Evolutionary conservation across 2,113 vertebrate species (phyloP), one percentile per base, ranked within the genome.

Genomic region (Osmerus eperlanus): DNA sequence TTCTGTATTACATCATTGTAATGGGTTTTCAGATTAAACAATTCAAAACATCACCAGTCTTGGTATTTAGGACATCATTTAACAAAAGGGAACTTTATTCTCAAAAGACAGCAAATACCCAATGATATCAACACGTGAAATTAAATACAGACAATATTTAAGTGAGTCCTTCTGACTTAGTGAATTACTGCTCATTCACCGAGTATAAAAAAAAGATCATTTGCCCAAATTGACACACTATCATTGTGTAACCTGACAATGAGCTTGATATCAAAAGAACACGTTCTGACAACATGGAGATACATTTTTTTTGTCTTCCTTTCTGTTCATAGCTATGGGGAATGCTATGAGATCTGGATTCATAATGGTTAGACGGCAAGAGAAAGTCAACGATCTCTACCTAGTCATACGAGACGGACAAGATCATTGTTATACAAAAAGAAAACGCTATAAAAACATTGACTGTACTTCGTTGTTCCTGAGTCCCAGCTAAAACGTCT

Each of bases 401-500:
- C 25, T 28, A 28, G 41, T 47, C 41, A 11, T 12, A 78, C 67
- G 61, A 76, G 83, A 74, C 70, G 61, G 71, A 25, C 4, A 54
- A 81, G 72, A 78, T 70, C 72, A 56, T 29, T 19, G 58, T 55
- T 36, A 72, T 74, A 66, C 53, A 65, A 73, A 82, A 85, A 81
- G 9, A 75, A 73, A 81, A 75, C 63, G 23, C 55, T 68, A 86
- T 67, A 86, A 86, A 86, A 75, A 75, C 23, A 70, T 67, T 16
- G 51, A 75, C 62, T 60, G 74, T 87, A 72, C 23, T 62, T 74
- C 54, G 73, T 76, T 79, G 86, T 88, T 90, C 90, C 89, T 86
- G 88, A 91, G 87, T 90, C 85, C 79, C 59, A 77, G 79, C 76
- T 74, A 67, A 75, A 78, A 80, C 72, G 74, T 77, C 69, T 75